Evolutionary conservation across 2,888 invertebrate species (phyloP), one percentile per base, ranked within the genome.

Genomic region (Argyra leucocephala): DNA sequence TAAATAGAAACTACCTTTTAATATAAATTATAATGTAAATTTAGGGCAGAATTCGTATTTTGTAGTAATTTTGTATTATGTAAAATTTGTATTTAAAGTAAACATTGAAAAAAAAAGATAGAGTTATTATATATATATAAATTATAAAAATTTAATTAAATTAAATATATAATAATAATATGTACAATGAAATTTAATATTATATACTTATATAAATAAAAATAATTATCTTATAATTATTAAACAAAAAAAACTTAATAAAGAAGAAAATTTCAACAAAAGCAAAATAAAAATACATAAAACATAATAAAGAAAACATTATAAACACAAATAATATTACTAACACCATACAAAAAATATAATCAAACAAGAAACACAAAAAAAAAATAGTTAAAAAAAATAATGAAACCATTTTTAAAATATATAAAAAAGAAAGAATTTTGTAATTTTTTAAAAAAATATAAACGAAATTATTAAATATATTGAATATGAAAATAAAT

Each of bases 21-120:
- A 48, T 15, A 18, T 18, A 48, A 48, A 48, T 2, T 2, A 37
- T 9, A 12, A 48, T 18, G 18, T 48, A 48, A 48, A 48, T 48
- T 48, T 18, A 48, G 48, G 48, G 18, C 2, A 31, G n/a, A 18
- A 48, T 48, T 48, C 48, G 48, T 48, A 48, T 48, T 48, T 48
- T 48, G 48, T 48, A 48, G 48, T 48, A 48, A 48, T 48, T 48
- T 48, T 48, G 48, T 48, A 48, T 48, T 48, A 48, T 48, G 48
- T 48, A 48, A 48, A 48, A 48, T 48, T 48, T 48, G 48, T 48
- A 48, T 48, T 48, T 12, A 37, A 48, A 48, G 4, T 31, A 31
- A 31, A 31, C 12, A 31, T n/a, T 7, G 5, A 31, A 31, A 31
- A 31, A 31, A 26, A 26, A 26, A 26, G 7, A 31, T 10, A 31